These are phyloP conservation scores for Pelecanus crispus DNA, from an alignment of 2,113 vertebrate genomes.

Conservation along the genomic window DNA sequence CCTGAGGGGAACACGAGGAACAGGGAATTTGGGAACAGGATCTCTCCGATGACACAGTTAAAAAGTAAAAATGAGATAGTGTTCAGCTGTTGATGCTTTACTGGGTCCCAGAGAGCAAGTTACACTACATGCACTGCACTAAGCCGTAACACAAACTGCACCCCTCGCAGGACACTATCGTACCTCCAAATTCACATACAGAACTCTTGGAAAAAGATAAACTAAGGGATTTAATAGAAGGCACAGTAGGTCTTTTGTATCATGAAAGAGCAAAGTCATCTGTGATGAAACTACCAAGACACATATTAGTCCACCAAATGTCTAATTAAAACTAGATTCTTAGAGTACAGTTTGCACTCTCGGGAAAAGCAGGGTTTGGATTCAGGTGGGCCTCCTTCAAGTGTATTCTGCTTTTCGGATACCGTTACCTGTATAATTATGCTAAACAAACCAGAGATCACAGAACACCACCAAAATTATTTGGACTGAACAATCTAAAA, in stretches of 20 bases:
- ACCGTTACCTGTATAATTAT: background rate
- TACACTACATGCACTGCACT: background rate
- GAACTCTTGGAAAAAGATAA: background rate
- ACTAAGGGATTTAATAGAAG: background rate
- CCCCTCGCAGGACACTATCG: background rate
- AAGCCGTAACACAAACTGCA: background rate
- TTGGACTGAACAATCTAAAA: background rate
- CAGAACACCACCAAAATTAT: background rate
- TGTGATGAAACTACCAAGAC: background rate
- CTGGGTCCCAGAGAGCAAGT: background rate
- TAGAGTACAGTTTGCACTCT: background rate
- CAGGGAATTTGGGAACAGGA: background rate
- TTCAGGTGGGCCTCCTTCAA: background rate
- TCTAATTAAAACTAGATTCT: background rate
- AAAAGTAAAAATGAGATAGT: background rate
- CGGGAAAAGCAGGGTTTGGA: background rate
- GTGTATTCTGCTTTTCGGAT: background rate
- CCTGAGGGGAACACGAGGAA: background rate
- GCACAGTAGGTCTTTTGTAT: background rate
- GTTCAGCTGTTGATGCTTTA: background rate
- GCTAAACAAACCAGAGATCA: slow-evolving; percentile 8
- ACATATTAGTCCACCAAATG: background rate
- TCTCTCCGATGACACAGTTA: background rate
- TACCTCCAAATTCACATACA: background rate
- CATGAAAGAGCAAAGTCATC: background rate